Percentiles rank a stretch among this genome's conserved stretches.
Evolutionary conservation across 2,888 invertebrate genomes (phyloP).

Genomic region (Lycia hirtaria): DNA sequence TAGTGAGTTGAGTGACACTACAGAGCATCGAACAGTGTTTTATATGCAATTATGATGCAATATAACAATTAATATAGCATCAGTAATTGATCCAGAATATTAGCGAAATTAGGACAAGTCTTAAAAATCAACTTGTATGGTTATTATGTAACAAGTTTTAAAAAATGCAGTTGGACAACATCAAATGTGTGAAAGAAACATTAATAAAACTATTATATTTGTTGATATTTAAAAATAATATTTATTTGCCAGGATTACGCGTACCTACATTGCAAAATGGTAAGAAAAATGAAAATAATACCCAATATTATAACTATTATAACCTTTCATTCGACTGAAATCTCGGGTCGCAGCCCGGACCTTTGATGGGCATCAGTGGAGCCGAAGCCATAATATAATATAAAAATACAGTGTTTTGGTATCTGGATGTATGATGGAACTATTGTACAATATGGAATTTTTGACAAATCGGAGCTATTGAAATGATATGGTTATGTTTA

Average conservation of each 20-base stretch:
- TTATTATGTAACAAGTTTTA: constrained; percentile 32
- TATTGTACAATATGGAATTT: too few relatives aligned
- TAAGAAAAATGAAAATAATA: constrained; percentile 8
- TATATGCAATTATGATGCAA: constrained; percentile 22
- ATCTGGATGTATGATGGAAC: too few relatives aligned
- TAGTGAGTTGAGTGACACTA: background rate
- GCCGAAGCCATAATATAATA: too few relatives aligned
- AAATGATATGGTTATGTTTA: too few relatives aligned
- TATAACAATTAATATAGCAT: constrained; percentile 16
- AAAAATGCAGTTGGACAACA: constrained; percentile 19
- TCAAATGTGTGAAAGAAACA: constrained; percentile 6
- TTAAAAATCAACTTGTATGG: constrained; percentile 1
- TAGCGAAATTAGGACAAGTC: background rate
- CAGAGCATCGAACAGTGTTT: background rate
- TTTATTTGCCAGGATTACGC: constrained; percentile 18
- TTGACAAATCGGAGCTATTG: too few relatives aligned
- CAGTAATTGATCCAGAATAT: constrained; percentile 20
- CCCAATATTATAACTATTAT: too few relatives aligned
- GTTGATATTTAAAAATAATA: background rate
- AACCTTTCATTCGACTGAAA: too few relatives aligned
- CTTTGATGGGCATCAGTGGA: too few relatives aligned
- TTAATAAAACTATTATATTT: constrained; percentile 28
- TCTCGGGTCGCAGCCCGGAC: too few relatives aligned
- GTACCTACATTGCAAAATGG: constrained; percentile 26
- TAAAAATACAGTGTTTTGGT: too few relatives aligned